phyloP scores from a whole-genome alignment of 2,888 invertebrate genomes.

The Lithophane socia region DNA sequence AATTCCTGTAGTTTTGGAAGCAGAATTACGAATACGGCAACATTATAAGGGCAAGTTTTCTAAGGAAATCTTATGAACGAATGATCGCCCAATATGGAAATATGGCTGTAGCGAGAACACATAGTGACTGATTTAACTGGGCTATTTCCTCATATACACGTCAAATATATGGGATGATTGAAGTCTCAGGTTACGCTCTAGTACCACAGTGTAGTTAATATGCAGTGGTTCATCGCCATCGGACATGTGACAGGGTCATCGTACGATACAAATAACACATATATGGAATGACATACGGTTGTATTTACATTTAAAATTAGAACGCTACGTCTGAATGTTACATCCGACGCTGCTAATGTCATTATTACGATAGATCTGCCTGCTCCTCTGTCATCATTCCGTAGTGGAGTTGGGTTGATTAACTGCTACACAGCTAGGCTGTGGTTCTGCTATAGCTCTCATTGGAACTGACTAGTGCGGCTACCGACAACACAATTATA shows the following conservation, averaged over 20 bases:
- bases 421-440: slow-evolving; percentile 10
- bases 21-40: not conserved
- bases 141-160: slow-evolving; percentile 52
- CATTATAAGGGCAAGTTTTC: not conserved
- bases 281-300: slow-evolving; percentile 3
- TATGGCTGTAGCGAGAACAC: slow-evolving; percentile 11
- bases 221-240: slow-evolving; percentile 29
- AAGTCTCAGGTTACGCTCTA: slow-evolving; percentile 46
- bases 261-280: slow-evolving; percentile 30
- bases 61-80: not conserved
- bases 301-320: slow-evolving; percentile 40
- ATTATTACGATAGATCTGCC: slow-evolving; percentile 8
- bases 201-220: slow-evolving; percentile 40
- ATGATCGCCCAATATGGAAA: slow-evolving; percentile 6
- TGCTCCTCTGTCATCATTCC: slow-evolving; percentile 14
- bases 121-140: slow-evolving; percentile 48
- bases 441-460: slow-evolving; percentile 39
- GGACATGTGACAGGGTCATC: slow-evolving; percentile 29
- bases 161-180: slow-evolving; percentile 39
- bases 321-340: slow-evolving; percentile 10
- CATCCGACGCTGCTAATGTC: slow-evolving; percentile 15
- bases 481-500: slow-evolving; percentile 57
- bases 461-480: slow-evolving; percentile 12
- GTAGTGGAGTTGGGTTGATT: not conserved
- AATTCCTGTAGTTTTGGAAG: slow-evolving; percentile 1